These are phyloP conservation scores for Tiliqua scincoides DNA, from an alignment of 2,113 vertebrate species.

Conservation along the genomic window DNA sequence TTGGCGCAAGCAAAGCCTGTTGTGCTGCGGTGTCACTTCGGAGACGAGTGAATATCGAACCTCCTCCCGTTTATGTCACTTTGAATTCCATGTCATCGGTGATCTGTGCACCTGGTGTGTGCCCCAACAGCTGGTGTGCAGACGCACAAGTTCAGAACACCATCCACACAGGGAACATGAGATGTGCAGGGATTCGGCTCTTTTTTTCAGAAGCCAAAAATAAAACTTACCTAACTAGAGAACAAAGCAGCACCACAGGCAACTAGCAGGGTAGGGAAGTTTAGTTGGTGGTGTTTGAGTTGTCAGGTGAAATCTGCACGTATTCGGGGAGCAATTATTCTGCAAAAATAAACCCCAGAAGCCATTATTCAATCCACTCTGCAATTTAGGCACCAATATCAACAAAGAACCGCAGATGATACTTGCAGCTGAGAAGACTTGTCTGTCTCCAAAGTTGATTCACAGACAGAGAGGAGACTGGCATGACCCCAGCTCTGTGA, in stretches of 20 bases:
- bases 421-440: neutral
- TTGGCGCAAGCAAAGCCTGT: too few species aligned
- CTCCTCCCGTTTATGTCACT: constrained; percentile 1
- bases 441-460: neutral
- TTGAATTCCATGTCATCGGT: constrained; percentile 17
- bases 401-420: neutral
- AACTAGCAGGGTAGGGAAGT: constrained; percentile 1
- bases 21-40: too few species aligned
- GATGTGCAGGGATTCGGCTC: constrained; percentile 21
- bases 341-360: rapidly evolving
- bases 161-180: neutral
- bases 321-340: neutral
- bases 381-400: neutral
- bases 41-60: neutral
- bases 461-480: neutral
- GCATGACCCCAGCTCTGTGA: too few species aligned
- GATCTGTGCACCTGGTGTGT: constrained; percentile 18
- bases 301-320: constrained; percentile 5
- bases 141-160: constrained; percentile 41
- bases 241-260: neutral
- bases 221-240: neutral
- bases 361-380: neutral
- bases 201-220: constrained; percentile 15
- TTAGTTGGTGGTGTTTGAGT: neutral
- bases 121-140: constrained; percentile 39